A percentile compares a stretch with the other conserved stretches of the same genome.
phyloP scores from a whole-genome alignment of 1,140 invertebrate species.

The Globodera ellingtonae region DNA sequence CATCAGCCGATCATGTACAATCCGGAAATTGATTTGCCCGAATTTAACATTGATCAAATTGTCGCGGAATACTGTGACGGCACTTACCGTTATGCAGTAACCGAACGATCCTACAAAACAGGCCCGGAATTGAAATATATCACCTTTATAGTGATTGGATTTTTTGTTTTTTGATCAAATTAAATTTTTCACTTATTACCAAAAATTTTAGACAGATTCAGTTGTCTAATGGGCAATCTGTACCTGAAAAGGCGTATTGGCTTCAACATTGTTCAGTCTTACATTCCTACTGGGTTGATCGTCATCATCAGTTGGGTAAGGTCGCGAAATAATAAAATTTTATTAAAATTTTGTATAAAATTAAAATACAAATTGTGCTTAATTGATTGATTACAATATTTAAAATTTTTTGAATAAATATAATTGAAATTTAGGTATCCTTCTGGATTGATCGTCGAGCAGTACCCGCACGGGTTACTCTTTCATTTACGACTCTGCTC shows the following conservation, averaged over 20 bases:
- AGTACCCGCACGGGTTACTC: slow-evolving; percentile 62
- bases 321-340: not conserved
- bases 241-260: slow-evolving; percentile 81
- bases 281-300: slow-evolving; percentile 79
- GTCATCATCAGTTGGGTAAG: slow-evolving; percentile 82
- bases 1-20: slow-evolving; percentile 47
- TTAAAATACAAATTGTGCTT: too few relatives aligned
- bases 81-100: slow-evolving; percentile 62
- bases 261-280: slow-evolving; percentile 83
- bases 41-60: slow-evolving; percentile 55
- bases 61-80: slow-evolving; percentile 57
- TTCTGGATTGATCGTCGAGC: slow-evolving; percentile 65
- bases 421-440: slow-evolving; percentile 33
- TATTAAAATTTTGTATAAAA: slow-evolving; percentile 10
- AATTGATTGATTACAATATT: too few relatives aligned
- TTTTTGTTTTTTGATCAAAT: too few relatives aligned
- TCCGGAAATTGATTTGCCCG: slow-evolving; percentile 59
- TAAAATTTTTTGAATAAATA: too few relatives aligned
- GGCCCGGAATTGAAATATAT: slow-evolving; percentile 38
- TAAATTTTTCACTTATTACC: too few relatives aligned
- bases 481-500: slow-evolving; percentile 60
- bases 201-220: slow-evolving; percentile 70
- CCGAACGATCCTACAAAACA: slow-evolving; percentile 52
- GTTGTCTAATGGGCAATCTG: slow-evolving; percentile 74
- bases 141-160: not conserved